Conservation (phyloP, 1,140 invertebrate genomes). For the Littorina saxatilis region DNA sequence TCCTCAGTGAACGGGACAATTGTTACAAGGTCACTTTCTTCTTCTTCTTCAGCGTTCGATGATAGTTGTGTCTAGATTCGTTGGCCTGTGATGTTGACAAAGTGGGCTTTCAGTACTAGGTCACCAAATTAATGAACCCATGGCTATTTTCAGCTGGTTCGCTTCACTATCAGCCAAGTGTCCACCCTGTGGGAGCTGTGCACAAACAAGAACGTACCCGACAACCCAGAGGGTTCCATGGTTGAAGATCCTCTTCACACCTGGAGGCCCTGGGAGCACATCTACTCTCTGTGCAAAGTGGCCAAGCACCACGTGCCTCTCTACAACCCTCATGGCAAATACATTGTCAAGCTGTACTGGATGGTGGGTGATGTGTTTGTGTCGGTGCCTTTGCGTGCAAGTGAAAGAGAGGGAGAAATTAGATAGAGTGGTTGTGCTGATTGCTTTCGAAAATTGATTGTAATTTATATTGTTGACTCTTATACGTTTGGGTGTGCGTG, state of each 20-base stretch:
- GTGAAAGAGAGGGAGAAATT: not conserved
- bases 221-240: slow-evolving; percentile 48
- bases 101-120: no score
- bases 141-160: slow-evolving; percentile 68
- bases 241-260: slow-evolving; percentile 60
- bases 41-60: no score
- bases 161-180: slow-evolving; percentile 75
- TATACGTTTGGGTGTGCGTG: no score
- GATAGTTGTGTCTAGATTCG: no score
- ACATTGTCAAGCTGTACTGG: slow-evolving; percentile 75
- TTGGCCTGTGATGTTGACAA: no score
- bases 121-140: slow-evolving; percentile 4
- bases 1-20: no score
- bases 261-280: slow-evolving; percentile 76
- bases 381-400: not conserved
- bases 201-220: slow-evolving; percentile 59
- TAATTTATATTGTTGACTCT: no score
- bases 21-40: no score
- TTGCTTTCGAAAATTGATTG: no score
- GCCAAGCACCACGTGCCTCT: slow-evolving; percentile 72
- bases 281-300: slow-evolving; percentile 74
- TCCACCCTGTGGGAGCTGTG: slow-evolving; percentile 71
- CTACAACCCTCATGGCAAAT: slow-evolving; percentile 76
- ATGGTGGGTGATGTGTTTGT: slow-evolving; percentile 66
- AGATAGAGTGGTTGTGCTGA: no score